Base-by-base conservation (phyloP, 2,888 invertebrate genomes). In the Amphipoea oculea region DNA sequence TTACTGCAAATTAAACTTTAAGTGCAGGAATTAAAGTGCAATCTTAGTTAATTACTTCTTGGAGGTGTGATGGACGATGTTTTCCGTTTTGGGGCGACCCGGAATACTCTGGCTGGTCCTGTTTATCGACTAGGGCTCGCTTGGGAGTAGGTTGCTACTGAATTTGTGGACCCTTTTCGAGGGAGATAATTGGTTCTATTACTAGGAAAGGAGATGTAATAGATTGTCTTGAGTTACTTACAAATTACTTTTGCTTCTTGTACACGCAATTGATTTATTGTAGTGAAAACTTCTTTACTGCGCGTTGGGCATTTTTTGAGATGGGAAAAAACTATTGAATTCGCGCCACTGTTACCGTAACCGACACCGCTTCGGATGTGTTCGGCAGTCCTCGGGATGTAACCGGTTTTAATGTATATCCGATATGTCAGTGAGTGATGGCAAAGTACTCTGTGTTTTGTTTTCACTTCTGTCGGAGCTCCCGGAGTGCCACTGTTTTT, bases 1-100 rank as follows among this genome's bases (percentile, higher is more conserved):
- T 93, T 91, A 91, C 87, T 84, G 93, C 88, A 96, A 95, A 94
- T 92, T 89, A 92, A 92, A 94, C 95, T 93, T 93, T 96, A 92
- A 92, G 85, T 83, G 79, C 83, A 87, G 45, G 92, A 87, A 90
- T 93, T 94, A 94, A 93, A 94, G 95, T 92, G 83, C 91, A 92
- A 95, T 95, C 95, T 95, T 80, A 89, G 82, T 91, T 93, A 92
- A 95, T 94, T 93, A 71, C 63, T 29, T 68, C 23, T 51, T 73
- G 51, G 90, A 87, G 86, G 88, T 87, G 90, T 81, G 82, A 78
- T 73, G 72, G 79, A 78, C 78, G 83, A 75, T 80, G 82, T 89
- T 90, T 88, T 89, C 54, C 69, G 68, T 77, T 85, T 80, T 74
- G 67, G 82, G 82, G 87, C 71, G 81, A 68, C 42, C 79, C 81